A percentile compares a stretch with the other conserved stretches of the same genome.
Evolutionary conservation across 2,113 vertebrate genomes (phyloP).

Genomic region (Entelurus aequoreus): DNA sequence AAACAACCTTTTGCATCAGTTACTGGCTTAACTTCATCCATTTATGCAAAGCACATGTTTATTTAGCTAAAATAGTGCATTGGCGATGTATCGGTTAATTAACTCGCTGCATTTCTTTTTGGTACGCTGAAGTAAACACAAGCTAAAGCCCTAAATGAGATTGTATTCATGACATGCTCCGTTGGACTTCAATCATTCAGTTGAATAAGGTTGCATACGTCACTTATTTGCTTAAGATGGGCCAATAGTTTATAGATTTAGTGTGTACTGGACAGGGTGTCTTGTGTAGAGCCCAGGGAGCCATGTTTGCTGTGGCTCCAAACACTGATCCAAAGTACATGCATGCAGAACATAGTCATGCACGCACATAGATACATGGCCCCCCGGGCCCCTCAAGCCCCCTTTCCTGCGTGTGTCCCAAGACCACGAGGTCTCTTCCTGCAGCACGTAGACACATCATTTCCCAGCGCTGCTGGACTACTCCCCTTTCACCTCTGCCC

Average conservation of each 20-base stretch:
- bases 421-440: constrained; percentile 62
- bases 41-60: too few relatives aligned
- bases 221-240: constrained; percentile 36
- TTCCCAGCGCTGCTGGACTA: constrained; percentile 57
- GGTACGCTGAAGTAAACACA: not conserved
- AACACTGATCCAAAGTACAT: constrained; percentile 50
- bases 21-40: too few relatives aligned
- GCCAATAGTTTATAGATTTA: constrained; percentile 48
- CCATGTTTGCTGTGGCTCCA: constrained; percentile 59
- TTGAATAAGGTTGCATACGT: constrained; percentile 6
- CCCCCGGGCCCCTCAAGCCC: not conserved
- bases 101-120: not conserved
- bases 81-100: not conserved
- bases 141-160: not conserved
- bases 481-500: constrained; percentile 8
- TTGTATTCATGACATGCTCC: not conserved
- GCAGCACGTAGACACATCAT: constrained; percentile 66
- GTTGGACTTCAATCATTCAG: not conserved
- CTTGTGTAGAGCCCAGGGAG: constrained; percentile 20
- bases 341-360: constrained; percentile 29
- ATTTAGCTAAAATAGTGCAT: too few relatives aligned
- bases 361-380: not conserved
- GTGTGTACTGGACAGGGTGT: constrained; percentile 36
- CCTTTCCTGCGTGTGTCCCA: constrained; percentile 13
- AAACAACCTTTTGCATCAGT: too few relatives aligned